Evolutionary conservation across 2,113 vertebrate genomes (phyloP).

Genomic region (Antennarius striatus): DNA sequence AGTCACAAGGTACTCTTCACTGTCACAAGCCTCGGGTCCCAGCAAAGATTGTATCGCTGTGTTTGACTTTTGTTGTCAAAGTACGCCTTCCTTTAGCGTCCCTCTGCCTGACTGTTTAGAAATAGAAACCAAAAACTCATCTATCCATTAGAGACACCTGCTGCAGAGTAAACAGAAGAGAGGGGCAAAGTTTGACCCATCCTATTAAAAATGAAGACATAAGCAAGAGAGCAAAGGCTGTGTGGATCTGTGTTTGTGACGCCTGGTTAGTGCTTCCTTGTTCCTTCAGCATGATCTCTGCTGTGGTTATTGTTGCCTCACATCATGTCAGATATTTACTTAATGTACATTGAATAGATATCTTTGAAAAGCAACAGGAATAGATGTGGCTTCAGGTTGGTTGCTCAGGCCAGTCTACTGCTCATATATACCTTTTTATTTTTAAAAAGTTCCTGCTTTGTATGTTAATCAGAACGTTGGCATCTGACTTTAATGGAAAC

Average conservation of each 20-base stretch:
- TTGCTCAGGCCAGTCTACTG: constrained; percentile 1
- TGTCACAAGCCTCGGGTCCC: neutral
- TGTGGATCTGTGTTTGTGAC: neutral
- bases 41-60: neutral
- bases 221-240: neutral
- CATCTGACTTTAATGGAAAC: neutral
- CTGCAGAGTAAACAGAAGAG: constrained; percentile 5
- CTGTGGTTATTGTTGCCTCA: neutral
- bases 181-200: neutral
- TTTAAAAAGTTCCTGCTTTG: constrained; percentile 3
- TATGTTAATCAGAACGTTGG: constrained; percentile 7
- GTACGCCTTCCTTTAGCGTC: constrained; percentile 2
- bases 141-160: constrained; percentile 42
- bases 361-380: constrained; percentile 6
- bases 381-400: neutral
- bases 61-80: neutral
- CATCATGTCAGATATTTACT: neutral
- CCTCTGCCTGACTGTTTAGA: constrained; percentile 41
- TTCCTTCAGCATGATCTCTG: constrained; percentile 1
- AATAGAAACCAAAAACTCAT: constrained; percentile 61
- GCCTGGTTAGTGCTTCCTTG: constrained; percentile 32
- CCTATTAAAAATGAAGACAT: neutral
- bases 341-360: neutral
- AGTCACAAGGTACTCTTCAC: no score
- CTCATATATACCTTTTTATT: constrained; percentile 8